phyloP scores from a whole-genome alignment of 35 echinoderm and acorn worm genomes.

The Lytechinus variegatus region DNA sequence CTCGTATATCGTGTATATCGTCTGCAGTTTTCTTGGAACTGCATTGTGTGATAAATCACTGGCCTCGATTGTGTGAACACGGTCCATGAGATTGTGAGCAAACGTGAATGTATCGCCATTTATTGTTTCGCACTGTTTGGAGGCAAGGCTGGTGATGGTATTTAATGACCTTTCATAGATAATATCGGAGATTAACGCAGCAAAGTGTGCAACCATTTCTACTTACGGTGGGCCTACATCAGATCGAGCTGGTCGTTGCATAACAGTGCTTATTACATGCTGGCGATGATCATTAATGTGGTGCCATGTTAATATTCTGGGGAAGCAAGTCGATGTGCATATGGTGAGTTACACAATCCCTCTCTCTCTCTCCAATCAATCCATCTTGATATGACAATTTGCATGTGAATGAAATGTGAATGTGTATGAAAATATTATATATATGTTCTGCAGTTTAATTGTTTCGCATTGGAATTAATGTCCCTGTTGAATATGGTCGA shows the following conservation, averaged over 20 bases:
- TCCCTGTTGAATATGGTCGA: too few relatives aligned
- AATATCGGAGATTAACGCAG: background rate
- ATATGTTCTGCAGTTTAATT: too few relatives aligned
- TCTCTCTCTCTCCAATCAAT: background rate
- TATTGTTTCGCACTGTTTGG: too few relatives aligned
- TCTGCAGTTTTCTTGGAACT: background rate
- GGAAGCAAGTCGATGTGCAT: background rate
- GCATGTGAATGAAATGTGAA: too few relatives aligned
- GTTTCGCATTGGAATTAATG: too few relatives aligned
- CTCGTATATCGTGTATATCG: background rate
- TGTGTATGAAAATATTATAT: too few relatives aligned
- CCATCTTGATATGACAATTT: too few relatives aligned
- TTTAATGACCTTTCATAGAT: too few relatives aligned
- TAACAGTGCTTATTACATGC: background rate
- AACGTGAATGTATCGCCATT: background rate
- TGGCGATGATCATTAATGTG: background rate
- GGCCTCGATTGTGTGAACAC: background rate
- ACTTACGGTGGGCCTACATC: too few relatives aligned
- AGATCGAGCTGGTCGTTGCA: background rate
- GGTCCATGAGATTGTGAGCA: background rate
- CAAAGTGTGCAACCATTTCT: background rate
- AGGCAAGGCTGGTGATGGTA: too few relatives aligned
- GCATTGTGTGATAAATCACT: background rate
- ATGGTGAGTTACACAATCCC: background rate
- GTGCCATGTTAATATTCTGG: background rate